These are phyloP conservation scores for Scophthalmus maximus DNA, from an alignment of 2,113 vertebrate genomes.

Conservation along the genomic window DNA sequence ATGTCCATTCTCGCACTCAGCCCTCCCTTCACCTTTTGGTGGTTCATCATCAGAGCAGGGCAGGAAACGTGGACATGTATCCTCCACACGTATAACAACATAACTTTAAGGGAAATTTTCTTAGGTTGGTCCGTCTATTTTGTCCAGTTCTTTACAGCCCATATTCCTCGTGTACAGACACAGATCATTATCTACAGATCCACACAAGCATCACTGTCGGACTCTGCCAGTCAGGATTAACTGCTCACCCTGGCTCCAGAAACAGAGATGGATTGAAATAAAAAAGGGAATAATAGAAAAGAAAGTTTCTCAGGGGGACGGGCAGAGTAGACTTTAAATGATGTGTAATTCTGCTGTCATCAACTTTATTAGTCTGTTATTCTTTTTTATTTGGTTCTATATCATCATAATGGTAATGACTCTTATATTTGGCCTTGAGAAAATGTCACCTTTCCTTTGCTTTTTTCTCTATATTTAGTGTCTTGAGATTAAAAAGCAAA, in stretches of 20 bases:
- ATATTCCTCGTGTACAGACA: slow-evolving; percentile 39
- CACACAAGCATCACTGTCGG: slow-evolving; percentile 44
- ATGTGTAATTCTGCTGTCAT: background rate
- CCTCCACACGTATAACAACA: background rate
- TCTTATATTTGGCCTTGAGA: no score
- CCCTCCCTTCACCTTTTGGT: slow-evolving; percentile 33
- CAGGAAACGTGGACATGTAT: background rate
- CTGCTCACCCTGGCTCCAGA: slow-evolving; percentile 38
- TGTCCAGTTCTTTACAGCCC: slow-evolving; percentile 38
- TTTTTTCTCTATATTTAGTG: no score
- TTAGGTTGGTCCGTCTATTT: slow-evolving; percentile 21
- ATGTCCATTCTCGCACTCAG: slow-evolving; percentile 36
- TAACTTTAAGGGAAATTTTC: slow-evolving; percentile 32
- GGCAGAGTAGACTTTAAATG: background rate
- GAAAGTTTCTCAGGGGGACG: slow-evolving; percentile 13
- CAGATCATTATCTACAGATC: slow-evolving; percentile 65
- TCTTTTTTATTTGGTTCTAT: background rate
- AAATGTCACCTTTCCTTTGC: no score
- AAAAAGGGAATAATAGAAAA: slow-evolving; percentile 31
- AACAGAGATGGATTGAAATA: slow-evolving; percentile 20
- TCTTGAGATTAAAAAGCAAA: no score
- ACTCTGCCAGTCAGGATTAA: slow-evolving; percentile 58
- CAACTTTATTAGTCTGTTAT: background rate
- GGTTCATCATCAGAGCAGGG: slow-evolving; percentile 24
- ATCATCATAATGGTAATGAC: no score